Evolutionary conservation across 2,888 invertebrate species (phyloP).

Genomic region (Charanyca ferruginea): DNA sequence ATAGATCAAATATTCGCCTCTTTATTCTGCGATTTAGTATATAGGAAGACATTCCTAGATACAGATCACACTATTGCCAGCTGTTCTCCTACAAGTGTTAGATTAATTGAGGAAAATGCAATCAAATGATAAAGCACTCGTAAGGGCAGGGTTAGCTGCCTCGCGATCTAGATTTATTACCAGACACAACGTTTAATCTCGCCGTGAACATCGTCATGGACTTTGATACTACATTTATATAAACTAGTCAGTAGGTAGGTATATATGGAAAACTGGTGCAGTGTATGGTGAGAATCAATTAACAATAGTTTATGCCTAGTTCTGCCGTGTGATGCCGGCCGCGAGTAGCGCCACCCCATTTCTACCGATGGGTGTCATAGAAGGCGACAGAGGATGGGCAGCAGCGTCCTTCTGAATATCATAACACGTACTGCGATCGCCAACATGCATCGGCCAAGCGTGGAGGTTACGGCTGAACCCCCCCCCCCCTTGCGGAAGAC

Average conservation of each 20-base stretch:
- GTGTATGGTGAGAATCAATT: background rate
- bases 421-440: too few relatives aligned
- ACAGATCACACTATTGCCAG: constrained; percentile 30
- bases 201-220: constrained; percentile 32
- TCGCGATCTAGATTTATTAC: constrained; percentile 55
- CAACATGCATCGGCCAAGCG: too few relatives aligned
- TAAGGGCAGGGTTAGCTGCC: constrained; percentile 53
- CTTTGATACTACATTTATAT: background rate
- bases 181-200: constrained; percentile 41
- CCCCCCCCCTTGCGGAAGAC: too few relatives aligned
- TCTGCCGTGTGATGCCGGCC: too few relatives aligned
- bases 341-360: too few relatives aligned
- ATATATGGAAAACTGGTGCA: background rate
- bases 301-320: background rate
- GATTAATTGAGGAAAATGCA: constrained; percentile 58
- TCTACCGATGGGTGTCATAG: too few relatives aligned
- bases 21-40: background rate
- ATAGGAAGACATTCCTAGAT: constrained; percentile 46
- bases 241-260: too few relatives aligned
- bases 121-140: constrained; percentile 49
- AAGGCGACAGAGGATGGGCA: too few relatives aligned
- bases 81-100: constrained; percentile 38
- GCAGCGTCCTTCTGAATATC: too few relatives aligned
- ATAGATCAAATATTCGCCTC: background rate
- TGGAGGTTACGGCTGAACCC: too few relatives aligned